Conservation (phyloP, 1,140 invertebrate genomes). For the Macrobrachium nipponense region DNA sequence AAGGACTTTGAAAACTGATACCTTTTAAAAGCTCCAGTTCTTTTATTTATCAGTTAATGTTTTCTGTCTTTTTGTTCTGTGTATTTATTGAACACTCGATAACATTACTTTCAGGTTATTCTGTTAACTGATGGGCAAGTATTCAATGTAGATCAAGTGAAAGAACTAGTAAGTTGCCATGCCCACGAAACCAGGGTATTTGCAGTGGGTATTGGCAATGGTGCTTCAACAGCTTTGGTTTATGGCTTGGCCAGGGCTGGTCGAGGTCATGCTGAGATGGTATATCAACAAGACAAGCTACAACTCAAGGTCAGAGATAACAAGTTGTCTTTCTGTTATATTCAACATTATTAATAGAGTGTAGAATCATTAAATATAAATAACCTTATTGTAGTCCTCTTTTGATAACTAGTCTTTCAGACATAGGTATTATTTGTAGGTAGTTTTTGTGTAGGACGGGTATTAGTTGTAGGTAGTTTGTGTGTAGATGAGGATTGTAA, state of each 20-base stretch:
- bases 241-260: slow-evolving; percentile 68
- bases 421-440: background rate
- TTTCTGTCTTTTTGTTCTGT: too few species aligned
- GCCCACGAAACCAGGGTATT: slow-evolving; percentile 66
- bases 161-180: slow-evolving; percentile 66
- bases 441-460: too few species aligned
- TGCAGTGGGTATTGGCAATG: slow-evolving; percentile 67
- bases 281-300: slow-evolving; percentile 66
- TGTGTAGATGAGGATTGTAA: too few species aligned
- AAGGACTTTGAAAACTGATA: too few species aligned
- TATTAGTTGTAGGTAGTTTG: too few species aligned
- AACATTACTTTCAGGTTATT: slow-evolving; percentile 32
- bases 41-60: too few species aligned
- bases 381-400: background rate
- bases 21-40: too few species aligned
- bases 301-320: slow-evolving; percentile 66
- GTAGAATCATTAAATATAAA: too few species aligned
- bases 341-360: too few species aligned
- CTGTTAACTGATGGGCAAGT: slow-evolving; percentile 68
- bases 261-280: slow-evolving; percentile 67
- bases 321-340: background rate
- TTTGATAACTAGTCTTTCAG: background rate
- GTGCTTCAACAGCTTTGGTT: slow-evolving; percentile 68
- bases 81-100: too few species aligned
- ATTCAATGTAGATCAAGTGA: slow-evolving; percentile 66